These are phyloP conservation scores for Andrena chrysosceles DNA, from an alignment of 2,888 invertebrate species.

Conservation along the genomic window DNA sequence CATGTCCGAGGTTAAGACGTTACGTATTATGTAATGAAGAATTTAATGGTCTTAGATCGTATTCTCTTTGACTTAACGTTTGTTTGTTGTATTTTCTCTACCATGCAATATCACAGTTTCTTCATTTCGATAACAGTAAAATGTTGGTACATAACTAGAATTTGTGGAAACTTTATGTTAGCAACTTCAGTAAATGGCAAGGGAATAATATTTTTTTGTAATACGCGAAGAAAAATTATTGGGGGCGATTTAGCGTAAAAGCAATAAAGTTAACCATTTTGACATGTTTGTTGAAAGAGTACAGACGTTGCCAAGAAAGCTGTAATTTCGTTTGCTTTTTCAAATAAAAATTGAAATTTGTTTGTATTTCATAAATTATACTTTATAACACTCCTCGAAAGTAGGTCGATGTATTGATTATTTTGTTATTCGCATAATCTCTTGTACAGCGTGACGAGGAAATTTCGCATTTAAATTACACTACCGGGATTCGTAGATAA, in stretches of 20 bases:
- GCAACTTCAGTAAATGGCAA: background rate
- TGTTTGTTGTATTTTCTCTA: background rate
- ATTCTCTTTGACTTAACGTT: background rate
- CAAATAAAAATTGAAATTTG: background rate
- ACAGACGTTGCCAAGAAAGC: background rate
- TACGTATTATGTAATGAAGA: background rate
- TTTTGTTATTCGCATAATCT: too few species aligned
- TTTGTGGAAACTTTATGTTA: background rate
- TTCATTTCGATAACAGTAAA: background rate
- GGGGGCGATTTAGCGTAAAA: background rate
- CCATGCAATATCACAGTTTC: background rate
- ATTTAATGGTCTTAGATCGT: background rate
- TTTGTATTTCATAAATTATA: background rate
- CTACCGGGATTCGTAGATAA: background rate
- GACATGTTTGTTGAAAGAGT: background rate
- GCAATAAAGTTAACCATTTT: background rate
- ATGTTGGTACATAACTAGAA: background rate
- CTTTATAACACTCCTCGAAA: too few species aligned
- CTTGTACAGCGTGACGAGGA: background rate
- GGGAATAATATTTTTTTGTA: background rate
- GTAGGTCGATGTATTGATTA: too few species aligned
- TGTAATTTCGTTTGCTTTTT: background rate
- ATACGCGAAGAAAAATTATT: slow-evolving; percentile 1
- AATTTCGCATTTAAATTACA: background rate
- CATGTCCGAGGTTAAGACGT: background rate